phyloP scores from a whole-genome alignment of 2,888 invertebrate genomes.

The Dasysyrphus albostriatus region DNA sequence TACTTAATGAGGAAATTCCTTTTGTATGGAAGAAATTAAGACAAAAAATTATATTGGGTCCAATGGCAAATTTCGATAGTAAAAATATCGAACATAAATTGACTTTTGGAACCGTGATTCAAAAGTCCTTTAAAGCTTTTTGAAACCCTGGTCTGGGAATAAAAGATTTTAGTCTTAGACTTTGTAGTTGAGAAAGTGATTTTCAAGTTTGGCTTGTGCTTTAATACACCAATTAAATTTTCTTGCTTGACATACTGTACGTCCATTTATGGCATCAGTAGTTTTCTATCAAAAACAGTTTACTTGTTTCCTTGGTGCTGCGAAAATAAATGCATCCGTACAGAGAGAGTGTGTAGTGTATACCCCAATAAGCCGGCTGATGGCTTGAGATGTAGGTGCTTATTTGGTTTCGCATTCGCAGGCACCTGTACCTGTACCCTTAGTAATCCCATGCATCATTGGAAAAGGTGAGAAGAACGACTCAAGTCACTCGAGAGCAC shows the following conservation, averaged over 20 bases:
- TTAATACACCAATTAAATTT: no score
- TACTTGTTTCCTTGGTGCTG: slow-evolving; percentile 21
- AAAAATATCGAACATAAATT: no score
- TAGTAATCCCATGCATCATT: slow-evolving; percentile 59
- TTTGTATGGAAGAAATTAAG: no score
- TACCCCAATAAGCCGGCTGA: background rate
- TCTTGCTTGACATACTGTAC: slow-evolving; percentile 34
- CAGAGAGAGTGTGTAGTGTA: background rate
- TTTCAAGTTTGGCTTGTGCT: no score
- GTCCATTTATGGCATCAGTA: background rate
- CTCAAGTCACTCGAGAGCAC: slow-evolving; percentile 7
- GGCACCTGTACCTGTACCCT: slow-evolving; percentile 62
- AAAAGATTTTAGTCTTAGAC: no score
- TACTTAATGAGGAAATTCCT: no score
- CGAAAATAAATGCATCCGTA: slow-evolving; percentile 33
- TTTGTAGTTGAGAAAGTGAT: no score
- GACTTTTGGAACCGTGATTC: no score
- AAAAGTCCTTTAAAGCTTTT: no score
- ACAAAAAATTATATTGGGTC: no score
- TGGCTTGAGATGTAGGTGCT: slow-evolving; percentile 4
- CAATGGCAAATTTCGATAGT: no score
- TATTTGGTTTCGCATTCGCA: slow-evolving; percentile 48
- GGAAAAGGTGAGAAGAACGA: slow-evolving; percentile 55
- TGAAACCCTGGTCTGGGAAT: no score
- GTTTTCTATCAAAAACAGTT: slow-evolving; percentile 10